Evolutionary conservation across 2,113 vertebrate genomes (phyloP).

Genomic region (Calidris pygmaea): DNA sequence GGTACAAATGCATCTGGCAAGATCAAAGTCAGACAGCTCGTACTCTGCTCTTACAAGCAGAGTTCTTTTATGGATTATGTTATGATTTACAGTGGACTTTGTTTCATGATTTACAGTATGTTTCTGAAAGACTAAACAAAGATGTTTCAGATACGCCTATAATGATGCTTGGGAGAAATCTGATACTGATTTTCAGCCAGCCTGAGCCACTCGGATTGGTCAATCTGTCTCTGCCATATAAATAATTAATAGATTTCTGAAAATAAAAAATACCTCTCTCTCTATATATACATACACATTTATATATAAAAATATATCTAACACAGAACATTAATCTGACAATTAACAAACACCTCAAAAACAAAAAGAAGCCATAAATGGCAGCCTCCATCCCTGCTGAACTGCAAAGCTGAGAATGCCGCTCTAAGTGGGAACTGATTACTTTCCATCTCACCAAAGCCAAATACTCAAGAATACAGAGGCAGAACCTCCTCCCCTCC

Average conservation of each 20-base stretch:
- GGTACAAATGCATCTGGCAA: constrained; percentile 5
- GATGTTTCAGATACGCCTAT: neutral
- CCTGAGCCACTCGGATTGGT: neutral
- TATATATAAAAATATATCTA: neutral
- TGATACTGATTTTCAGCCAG: neutral
- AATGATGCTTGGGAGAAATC: neutral
- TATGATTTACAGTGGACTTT: neutral
- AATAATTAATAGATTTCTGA: neutral
- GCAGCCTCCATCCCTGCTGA: neutral
- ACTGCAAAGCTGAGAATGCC: neutral
- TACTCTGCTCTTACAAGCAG: neutral
- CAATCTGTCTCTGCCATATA: neutral
- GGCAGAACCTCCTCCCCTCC: neutral
- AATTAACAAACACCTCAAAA: neutral
- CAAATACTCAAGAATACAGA: neutral
- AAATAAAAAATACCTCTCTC: neutral
- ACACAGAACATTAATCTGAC: neutral
- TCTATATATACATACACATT: neutral
- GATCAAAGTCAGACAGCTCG: neutral
- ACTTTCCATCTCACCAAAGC: neutral
- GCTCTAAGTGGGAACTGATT: neutral
- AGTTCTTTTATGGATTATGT: neutral
- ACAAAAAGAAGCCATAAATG: neutral
- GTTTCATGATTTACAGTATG: neutral
- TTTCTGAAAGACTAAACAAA: constrained; percentile 4